Base-by-base conservation (phyloP, 1,140 invertebrate genomes). In the Temnothorax curvispinosus region DNA sequence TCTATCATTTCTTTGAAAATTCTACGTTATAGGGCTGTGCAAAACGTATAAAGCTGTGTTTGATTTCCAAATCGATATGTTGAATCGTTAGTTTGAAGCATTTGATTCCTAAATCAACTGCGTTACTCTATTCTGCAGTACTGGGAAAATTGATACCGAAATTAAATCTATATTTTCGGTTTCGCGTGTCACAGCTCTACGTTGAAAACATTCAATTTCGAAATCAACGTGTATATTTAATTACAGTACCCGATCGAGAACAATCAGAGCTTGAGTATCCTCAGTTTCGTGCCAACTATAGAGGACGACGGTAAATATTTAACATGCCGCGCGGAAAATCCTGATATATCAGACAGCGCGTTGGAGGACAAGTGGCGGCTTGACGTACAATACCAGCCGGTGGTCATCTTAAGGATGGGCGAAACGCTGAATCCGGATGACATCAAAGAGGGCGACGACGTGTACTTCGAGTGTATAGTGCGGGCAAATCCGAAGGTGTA, bases 301-400 rank as follows among this genome's bases (percentile, higher is more conserved):
- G 98, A 98, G 87, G 98, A 99, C 95, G 97, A 98, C 93, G 98
- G 97, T 69, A 98, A 98, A 95, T 97, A 97, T 95, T 97, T 98
- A 94, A 98, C 98, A 74, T 99, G 98, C 95, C 96, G 97, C 78
- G 98, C 98, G 65, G 98, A 98, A 95, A 99, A 99, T 96, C 97
- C 97, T 89, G 96, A 96, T 93, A 98, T 99, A 93, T 96, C 96
- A 27, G 97, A 97, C 94, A 98, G 97, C 89, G 96, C 97, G 62
- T 96, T 98, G 52, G 98, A 98, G 95, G 98, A 98, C 94, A 97
- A 97, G 96, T 97, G 97, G 97, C 95, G 96, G 86, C 96, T 97
- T 88, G 97, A 97, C 93, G 97, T 97, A 89, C 97, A 97, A 92
- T 97, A 97, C 97, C 95, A 97, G 89, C 97, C 97, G n/a, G 96